Evolutionary conservation across 2,113 vertebrate species (phyloP).

Genomic region (Oryzias javanicus): DNA sequence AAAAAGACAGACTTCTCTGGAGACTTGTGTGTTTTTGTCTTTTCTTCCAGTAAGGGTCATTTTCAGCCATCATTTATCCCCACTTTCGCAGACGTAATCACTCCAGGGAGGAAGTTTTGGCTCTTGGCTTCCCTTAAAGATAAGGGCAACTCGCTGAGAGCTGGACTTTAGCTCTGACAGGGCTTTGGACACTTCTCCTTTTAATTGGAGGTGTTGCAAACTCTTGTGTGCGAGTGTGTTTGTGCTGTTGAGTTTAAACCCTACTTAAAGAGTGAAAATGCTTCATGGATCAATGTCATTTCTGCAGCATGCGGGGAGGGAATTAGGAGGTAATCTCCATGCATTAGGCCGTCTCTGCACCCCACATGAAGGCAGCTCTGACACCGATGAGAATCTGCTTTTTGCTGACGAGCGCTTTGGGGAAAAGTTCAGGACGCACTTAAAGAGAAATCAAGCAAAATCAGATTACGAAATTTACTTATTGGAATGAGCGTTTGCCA

Average conservation of each 20-base stretch:
- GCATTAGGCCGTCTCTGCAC: constrained; percentile 19
- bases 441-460: constrained; percentile 5
- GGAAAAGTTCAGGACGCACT: constrained; percentile 36
- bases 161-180: constrained; percentile 28
- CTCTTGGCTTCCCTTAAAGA: constrained; percentile 26
- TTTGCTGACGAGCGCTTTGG: constrained; percentile 10
- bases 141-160: constrained; percentile 26
- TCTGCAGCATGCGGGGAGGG: constrained; percentile 32
- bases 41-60: background rate
- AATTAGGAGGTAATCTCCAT: constrained; percentile 57
- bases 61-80: background rate
- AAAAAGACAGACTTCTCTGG: background rate
- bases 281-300: constrained; percentile 57
- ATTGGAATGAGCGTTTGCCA: constrained; percentile 38
- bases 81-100: constrained; percentile 1
- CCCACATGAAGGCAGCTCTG: constrained; percentile 17
- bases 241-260: constrained; percentile 23
- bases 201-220: constrained; percentile 53
- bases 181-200: constrained; percentile 21
- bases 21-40: background rate
- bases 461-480: constrained; percentile 39
- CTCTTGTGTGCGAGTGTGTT: constrained; percentile 14
- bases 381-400: constrained; percentile 30
- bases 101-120: constrained; percentile 23
- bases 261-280: constrained; percentile 51